These are phyloP conservation scores for Luperina nickerlii DNA, from an alignment of 2,888 invertebrate species.

Conservation along the genomic window DNA sequence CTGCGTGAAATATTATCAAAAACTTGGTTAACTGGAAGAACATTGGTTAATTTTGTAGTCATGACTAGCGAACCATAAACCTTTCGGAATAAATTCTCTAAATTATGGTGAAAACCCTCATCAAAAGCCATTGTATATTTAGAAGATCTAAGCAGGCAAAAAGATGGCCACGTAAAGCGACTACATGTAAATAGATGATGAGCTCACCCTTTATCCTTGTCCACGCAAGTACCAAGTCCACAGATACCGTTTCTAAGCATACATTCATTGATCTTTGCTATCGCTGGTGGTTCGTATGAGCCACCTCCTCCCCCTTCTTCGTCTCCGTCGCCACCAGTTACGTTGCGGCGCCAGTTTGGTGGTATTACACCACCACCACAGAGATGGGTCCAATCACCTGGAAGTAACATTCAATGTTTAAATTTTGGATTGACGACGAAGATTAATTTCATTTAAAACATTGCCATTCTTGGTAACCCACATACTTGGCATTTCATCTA, in stretches of 20 bases:
- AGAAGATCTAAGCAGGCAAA: background rate
- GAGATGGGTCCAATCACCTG: conserved; percentile 91
- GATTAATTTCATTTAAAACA: background rate
- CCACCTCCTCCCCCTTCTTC: conserved; percentile 65
- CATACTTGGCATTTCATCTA: background rate
- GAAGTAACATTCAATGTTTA: conserved; percentile 31
- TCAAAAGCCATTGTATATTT: background rate
- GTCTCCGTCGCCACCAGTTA: conserved; percentile 71
- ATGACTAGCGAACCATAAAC: background rate
- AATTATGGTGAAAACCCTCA: background rate
- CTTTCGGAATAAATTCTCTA: background rate
- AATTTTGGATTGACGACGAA: background rate
- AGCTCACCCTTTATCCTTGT: conserved; percentile 92
- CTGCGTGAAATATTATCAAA: background rate
- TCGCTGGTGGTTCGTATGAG: conserved; percentile 74
- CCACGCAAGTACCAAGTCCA: conserved; percentile 93
- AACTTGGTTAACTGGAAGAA: background rate
- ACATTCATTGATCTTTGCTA: conserved; percentile 93
- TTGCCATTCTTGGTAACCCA: background rate
- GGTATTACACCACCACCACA: conserved; percentile 87
- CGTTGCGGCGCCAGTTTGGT: conserved; percentile 84
- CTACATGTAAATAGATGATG: background rate
- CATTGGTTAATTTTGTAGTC: background rate
- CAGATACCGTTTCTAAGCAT: conserved; percentile 94
- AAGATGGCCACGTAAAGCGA: background rate